These are phyloP conservation scores for Clarias fuscus DNA, from an alignment of 2,797 vertebrate species.

Conservation along the genomic window DNA sequence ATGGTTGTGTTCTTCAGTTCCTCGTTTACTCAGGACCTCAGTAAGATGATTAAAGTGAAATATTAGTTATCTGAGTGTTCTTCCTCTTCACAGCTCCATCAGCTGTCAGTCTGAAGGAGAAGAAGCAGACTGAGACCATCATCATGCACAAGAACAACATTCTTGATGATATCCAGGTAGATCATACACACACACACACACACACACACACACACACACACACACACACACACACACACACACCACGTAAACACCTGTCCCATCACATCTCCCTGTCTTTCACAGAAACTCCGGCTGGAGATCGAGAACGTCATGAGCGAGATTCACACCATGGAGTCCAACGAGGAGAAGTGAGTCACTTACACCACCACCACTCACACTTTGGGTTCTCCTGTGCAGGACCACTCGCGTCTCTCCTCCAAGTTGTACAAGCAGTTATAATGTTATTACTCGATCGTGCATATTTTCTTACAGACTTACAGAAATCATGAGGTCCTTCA, in stretches of 20 bases:
- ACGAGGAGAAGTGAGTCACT: conserved; percentile 70
- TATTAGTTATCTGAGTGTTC: not conserved
- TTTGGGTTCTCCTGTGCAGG: not conserved
- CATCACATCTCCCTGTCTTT: not conserved
- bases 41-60: conserved; percentile 4
- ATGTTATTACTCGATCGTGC: not conserved
- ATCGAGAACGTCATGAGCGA: conserved; percentile 53
- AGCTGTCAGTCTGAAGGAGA: conserved; percentile 43
- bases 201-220: conserved; percentile 1
- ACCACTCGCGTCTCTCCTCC: not conserved
- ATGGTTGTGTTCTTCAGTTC: not conserved
- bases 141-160: conserved; percentile 58
- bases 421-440: not conserved
- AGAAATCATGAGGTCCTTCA: not conserved
- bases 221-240: conserved; percentile 27
- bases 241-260: not conserved
- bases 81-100: conserved; percentile 54
- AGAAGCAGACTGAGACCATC: conserved; percentile 26
- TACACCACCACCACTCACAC: not conserved
- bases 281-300: conserved; percentile 69
- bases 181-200: not conserved
- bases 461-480: too few relatives aligned
- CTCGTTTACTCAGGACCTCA: not conserved
- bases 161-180: conserved; percentile 72
- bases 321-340: conserved; percentile 58